Conservation (phyloP, 2,797 vertebrate genomes). For the Brachyrhaphis roseni region DNA sequence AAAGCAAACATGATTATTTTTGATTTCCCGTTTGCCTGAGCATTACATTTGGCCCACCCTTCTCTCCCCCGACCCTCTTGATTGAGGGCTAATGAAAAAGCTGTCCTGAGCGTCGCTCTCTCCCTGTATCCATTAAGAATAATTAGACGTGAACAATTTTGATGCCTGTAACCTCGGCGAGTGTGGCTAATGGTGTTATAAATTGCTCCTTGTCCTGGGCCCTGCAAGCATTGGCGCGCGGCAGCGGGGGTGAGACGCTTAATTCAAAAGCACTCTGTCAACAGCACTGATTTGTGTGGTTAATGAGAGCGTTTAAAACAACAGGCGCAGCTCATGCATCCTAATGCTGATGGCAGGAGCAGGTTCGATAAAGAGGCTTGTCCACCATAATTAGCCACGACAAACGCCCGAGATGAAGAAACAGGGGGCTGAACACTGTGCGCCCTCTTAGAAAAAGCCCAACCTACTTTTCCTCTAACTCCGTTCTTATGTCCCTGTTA, state of each 20-base stretch:
- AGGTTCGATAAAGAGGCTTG: slow-evolving; percentile 99
- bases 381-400: slow-evolving; percentile 97
- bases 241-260: slow-evolving; percentile 90
- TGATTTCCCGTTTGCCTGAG: slow-evolving; percentile 89
- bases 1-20: slow-evolving; percentile 93
- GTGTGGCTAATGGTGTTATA: slow-evolving; percentile 99
- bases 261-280: slow-evolving; percentile 99
- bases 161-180: slow-evolving; percentile 99
- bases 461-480: slow-evolving; percentile 38
- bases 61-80: slow-evolving; percentile 87
- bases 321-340: slow-evolving; percentile 98
- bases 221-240: slow-evolving; percentile 80
- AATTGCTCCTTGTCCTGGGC: slow-evolving; percentile 99
- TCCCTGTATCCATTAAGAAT: slow-evolving; percentile 99
- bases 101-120: slow-evolving; percentile 98
- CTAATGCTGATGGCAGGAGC: slow-evolving; percentile 97
- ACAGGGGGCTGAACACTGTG: slow-evolving; percentile 65
- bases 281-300: slow-evolving; percentile 99
- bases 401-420: slow-evolving; percentile 90
- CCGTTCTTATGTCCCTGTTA: slow-evolving; percentile 33
- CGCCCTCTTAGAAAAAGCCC: slow-evolving; percentile 68
- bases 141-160: slow-evolving; percentile 99
- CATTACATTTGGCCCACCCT: slow-evolving; percentile 91
- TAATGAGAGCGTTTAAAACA: slow-evolving; percentile 99
- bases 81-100: slow-evolving; percentile 99